Conservation (phyloP, 2,113 vertebrate genomes). For the Spea multiplicata region DNA sequence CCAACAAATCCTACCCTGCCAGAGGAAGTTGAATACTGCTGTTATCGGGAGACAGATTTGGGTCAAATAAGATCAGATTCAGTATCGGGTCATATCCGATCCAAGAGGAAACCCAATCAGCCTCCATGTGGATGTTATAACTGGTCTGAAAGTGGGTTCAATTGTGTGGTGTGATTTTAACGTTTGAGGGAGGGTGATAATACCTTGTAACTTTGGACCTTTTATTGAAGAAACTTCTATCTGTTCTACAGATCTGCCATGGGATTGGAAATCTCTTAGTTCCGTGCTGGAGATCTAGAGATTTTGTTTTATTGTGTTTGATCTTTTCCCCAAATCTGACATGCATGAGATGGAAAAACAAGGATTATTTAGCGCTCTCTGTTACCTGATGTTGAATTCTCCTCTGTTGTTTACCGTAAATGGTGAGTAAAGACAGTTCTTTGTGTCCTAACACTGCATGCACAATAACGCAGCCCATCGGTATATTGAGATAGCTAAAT, state of each 20-base stretch:
- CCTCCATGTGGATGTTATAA: slow-evolving; percentile 57
- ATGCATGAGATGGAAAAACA: slow-evolving; percentile 81
- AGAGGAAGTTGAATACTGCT: slow-evolving; percentile 57
- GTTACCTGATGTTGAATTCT: slow-evolving; percentile 77
- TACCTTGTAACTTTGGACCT: slow-evolving; percentile 17
- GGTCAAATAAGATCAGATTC: slow-evolving; percentile 49
- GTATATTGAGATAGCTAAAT: too few relatives aligned
- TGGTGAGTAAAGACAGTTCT: slow-evolving; percentile 72
- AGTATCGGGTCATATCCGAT: slow-evolving; percentile 37
- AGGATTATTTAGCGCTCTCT: slow-evolving; percentile 71
- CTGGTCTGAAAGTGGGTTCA: slow-evolving; percentile 40
- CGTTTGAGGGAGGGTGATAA: not conserved
- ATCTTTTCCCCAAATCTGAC: slow-evolving; percentile 58
- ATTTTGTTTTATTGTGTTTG: slow-evolving; percentile 49
- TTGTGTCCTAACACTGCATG: not conserved
- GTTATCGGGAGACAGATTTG: slow-evolving; percentile 32
- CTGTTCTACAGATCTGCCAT: slow-evolving; percentile 52
- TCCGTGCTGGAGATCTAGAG: slow-evolving; percentile 8
- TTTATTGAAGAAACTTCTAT: slow-evolving; percentile 29
- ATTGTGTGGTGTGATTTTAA: slow-evolving; percentile 45
- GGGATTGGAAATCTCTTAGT: slow-evolving; percentile 61
- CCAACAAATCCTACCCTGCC: slow-evolving; percentile 50
- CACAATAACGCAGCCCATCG: too few relatives aligned
- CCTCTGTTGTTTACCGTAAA: slow-evolving; percentile 72
- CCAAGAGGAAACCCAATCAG: slow-evolving; percentile 6